Conservation (phyloP, 2,888 invertebrate species). For the Drosophila heteroneura region DNA sequence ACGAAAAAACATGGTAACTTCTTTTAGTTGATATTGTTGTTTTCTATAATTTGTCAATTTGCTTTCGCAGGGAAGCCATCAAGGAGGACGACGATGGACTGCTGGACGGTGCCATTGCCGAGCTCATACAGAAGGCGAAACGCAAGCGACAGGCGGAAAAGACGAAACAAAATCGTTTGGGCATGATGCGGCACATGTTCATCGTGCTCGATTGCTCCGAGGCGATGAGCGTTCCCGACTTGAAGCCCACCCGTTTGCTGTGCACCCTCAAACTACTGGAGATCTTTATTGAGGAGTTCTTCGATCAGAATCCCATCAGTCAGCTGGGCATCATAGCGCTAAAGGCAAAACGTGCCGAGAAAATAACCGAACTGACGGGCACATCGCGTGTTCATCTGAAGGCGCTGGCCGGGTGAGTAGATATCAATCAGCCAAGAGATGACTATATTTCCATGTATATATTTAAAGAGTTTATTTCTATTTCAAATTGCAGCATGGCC, state of each 20-base stretch:
- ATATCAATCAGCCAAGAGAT: no score
- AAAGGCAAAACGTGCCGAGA: conserved; percentile 97
- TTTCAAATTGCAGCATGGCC: conserved; percentile 85
- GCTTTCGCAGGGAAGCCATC: conserved; percentile 92
- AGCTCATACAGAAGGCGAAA: conserved; percentile 95
- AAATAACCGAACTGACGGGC: conserved; percentile 95
- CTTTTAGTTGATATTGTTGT: background rate
- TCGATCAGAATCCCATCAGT: conserved; percentile 99
- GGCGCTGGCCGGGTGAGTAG: conserved; percentile 87
- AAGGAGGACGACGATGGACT: conserved; percentile 98
- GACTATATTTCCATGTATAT: background rate
- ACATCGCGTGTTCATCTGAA: conserved; percentile 93
- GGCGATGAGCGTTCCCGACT: conserved; percentile 96
- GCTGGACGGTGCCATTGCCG: conserved; percentile 95
- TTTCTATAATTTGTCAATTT: background rate
- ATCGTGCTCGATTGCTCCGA: conserved; percentile 97
- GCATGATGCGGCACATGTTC: conserved; percentile 99
- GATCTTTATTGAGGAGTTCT: conserved; percentile 97
- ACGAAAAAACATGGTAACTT: conserved; percentile 95
- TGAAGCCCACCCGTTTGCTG: conserved; percentile 96
- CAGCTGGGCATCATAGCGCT: conserved; percentile 97
- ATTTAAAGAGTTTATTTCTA: background rate
- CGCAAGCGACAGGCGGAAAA: conserved; percentile 91
- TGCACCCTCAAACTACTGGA: conserved; percentile 96
- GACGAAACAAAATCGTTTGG: conserved; percentile 91